A percentile compares a stretch with the other conserved stretches of the same genome.
Evolutionary conservation across 2,888 invertebrate species (phyloP).

Genomic region (Nezara viridula): DNA sequence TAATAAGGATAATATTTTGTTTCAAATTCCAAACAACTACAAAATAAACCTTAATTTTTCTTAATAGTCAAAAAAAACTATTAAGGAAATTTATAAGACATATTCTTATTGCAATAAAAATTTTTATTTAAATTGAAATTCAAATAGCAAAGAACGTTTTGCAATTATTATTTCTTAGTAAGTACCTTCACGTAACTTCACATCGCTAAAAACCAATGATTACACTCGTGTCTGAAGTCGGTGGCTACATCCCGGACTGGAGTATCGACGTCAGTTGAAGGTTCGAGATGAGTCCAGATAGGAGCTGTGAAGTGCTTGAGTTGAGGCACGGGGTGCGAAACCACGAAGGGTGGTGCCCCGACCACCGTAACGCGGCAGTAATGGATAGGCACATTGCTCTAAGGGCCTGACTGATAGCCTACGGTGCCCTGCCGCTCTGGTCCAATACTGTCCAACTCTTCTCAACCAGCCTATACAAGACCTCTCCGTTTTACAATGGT

Average conservation of each 20-base stretch:
- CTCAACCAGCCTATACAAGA: background rate
- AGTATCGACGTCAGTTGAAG: background rate
- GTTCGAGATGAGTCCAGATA: background rate
- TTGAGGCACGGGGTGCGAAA: constrained; percentile 5
- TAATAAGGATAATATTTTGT: too few species aligned
- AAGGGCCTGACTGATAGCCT: constrained; percentile 10
- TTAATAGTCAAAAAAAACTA: too few species aligned
- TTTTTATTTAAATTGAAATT: too few species aligned
- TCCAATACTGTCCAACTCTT: background rate
- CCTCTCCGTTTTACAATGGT: background rate
- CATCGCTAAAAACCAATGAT: too few species aligned
- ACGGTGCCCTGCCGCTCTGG: background rate
- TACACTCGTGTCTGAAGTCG: too few species aligned
- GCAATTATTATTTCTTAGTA: too few species aligned
- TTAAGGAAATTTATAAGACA: too few species aligned
- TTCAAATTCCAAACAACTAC: too few species aligned
- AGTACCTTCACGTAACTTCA: too few species aligned
- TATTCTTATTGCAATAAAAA: too few species aligned
- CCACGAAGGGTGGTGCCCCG: background rate
- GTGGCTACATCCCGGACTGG: background rate
- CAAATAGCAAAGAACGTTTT: too few species aligned
- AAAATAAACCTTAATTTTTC: too few species aligned
- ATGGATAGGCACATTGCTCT: constrained; percentile 15
- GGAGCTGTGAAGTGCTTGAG: constrained; percentile 2
- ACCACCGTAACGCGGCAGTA: background rate